Evolutionary conservation across 2,888 invertebrate species (phyloP), one percentile per base, ranked within the genome.

Genomic region (Odontocolon sp.): DNA sequence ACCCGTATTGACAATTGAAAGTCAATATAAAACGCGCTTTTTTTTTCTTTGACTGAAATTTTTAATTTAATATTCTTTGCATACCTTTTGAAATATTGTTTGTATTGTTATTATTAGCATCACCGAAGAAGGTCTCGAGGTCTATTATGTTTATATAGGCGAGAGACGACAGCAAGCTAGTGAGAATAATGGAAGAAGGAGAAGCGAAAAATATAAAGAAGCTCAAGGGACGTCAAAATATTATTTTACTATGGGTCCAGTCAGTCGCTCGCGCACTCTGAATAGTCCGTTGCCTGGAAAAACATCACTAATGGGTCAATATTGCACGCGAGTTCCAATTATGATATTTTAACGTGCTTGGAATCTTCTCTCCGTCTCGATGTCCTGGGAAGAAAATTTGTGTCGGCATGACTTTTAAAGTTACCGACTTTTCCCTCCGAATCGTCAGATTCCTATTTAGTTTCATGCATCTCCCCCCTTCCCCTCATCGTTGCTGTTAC

Each of bases 231-330:
- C 59, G 74, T 70, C 11, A 78, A 74, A 78, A 78, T 67, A 78
- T 74, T 74, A 36, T 70, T 74, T 52, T 54, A 57, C 68, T 40
- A 47, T 38, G 16, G 4, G 26, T 16, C 11, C 36, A 23, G 40
- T n/a, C 66, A 40, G n/a, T 11, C 28, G 16, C 9, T 5, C 11
- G 16, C 28, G 2, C 6, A 6, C 16, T 28, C 54, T 14, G 9
- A 18, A 2, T n/a, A 11, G 33, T 1, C 11, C 14, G 16, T 4
- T 8, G 56, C 36, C n/a, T 71, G 50, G 61, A 50, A 71, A 74
- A 78, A 74, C 54, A 74, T 28, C 38, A 5, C 69, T 75, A 75
- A 68, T 72, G 75, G 67, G 74, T 75, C 52, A 72, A 78, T 74
- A 78, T 63, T 36, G 47, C 31, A 23, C n/a, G 38, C 11, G 36